Evolutionary conservation across 1,140 invertebrate species (phyloP).

Genomic region (Scaptomyza hsui): DNA sequence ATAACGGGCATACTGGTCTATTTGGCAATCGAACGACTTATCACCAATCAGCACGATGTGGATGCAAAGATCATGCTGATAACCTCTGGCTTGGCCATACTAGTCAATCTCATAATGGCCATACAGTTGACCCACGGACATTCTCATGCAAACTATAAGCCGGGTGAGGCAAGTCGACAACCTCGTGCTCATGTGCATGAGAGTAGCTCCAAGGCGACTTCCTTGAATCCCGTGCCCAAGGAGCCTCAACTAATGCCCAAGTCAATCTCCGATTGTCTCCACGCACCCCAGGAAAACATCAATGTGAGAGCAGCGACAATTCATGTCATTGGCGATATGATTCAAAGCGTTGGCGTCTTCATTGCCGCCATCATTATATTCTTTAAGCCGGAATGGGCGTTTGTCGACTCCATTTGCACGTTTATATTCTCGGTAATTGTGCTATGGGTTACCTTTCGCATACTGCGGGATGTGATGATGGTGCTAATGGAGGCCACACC

Average conservation of each 20-base stretch:
- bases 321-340: conserved; percentile 95
- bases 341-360: conserved; percentile 94
- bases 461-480: conserved; percentile 90
- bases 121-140: conserved; percentile 88
- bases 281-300: conserved; percentile 87
- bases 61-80: conserved; percentile 93
- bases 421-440: conserved; percentile 94
- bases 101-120: conserved; percentile 95
- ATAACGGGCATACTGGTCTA: conserved; percentile 93
- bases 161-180: background rate
- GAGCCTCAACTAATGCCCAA: background rate
- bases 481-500: conserved; percentile 99
- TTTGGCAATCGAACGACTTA: conserved; percentile 90
- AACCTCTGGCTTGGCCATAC: conserved; percentile 91
- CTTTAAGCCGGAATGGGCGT: conserved; percentile 87
- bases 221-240: background rate
- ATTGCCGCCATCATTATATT: conserved; percentile 91
- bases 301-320: conserved; percentile 95
- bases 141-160: conserved; percentile 15
- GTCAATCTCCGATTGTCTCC: conserved; percentile 28
- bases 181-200: background rate
- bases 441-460: conserved; percentile 89
- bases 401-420: conserved; percentile 95
- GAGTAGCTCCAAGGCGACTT: background rate
- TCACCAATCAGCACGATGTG: conserved; percentile 89